These are phyloP conservation scores for Pristionchus pacificus DNA, from an alignment of 1,140 invertebrate species.

Conservation along the genomic window DNA sequence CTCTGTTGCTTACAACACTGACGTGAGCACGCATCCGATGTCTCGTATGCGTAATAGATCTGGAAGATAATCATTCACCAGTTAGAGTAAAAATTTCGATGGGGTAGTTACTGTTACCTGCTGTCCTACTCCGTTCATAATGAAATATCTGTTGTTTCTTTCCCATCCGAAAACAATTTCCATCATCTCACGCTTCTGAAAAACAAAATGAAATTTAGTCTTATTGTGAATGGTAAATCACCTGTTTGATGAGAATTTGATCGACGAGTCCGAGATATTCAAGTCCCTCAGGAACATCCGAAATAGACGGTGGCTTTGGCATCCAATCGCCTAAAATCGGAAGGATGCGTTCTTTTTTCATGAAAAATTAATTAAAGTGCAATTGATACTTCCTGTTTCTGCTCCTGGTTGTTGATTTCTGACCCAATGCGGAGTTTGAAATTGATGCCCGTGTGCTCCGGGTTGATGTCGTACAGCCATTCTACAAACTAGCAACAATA, in stretches of 20 bases:
- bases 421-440: no score
- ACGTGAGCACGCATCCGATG: constrained; percentile 9
- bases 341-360: no score
- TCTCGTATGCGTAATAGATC: constrained; percentile 13
- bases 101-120: constrained; percentile 3
- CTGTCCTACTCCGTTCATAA: constrained; percentile 25
- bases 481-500: no score
- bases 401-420: no score
- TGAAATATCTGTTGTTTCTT: constrained; percentile 17
- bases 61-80: neutral
- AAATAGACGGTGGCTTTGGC: neutral
- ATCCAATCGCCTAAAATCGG: no score
- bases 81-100: neutral
- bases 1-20: constrained; percentile 4
- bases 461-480: no score
- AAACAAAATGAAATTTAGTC: neutral
- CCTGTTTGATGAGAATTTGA: constrained; percentile 1
- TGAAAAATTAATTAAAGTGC: no score
- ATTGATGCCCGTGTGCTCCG: no score
- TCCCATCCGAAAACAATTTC: constrained; percentile 21
- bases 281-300: neutral
- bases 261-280: neutral
- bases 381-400: no score
- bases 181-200: constrained; percentile 20
- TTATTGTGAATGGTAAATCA: neutral